Percentiles rank a stretch among this genome's conserved stretches.
Conservation (phyloP, 2,888 invertebrate species). For the Hipparchia semele region DNA sequence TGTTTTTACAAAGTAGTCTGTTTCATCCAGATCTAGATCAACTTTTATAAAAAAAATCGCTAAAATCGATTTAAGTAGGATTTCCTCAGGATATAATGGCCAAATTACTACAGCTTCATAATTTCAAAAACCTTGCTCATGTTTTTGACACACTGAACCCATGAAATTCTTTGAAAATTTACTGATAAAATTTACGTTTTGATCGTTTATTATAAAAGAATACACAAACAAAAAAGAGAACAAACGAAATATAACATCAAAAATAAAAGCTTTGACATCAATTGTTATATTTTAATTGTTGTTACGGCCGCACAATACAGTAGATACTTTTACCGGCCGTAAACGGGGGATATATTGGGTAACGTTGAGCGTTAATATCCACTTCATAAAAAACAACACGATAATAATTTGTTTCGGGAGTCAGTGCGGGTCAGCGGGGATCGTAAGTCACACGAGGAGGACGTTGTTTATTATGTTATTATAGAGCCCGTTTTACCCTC, state of each 20-base stretch:
- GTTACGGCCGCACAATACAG: conserved; percentile 23
- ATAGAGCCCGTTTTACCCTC: conserved; percentile 45
- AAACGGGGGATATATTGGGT: conserved; percentile 29
- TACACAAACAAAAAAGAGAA: neutral
- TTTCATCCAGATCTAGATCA: too few relatives aligned
- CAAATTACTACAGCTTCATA: too few relatives aligned
- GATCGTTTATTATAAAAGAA: neutral
- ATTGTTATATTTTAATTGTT: conserved; percentile 8
- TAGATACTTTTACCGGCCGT: conserved; percentile 9
- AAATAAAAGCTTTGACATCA: conserved; percentile 7
- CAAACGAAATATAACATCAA: neutral
- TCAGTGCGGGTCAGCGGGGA: conserved; percentile 28
- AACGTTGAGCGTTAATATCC: conserved; percentile 34
- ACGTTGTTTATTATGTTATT: conserved; percentile 53
- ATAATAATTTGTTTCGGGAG: conserved; percentile 49
- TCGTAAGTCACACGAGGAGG: conserved; percentile 40
- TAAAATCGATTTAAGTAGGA: too few relatives aligned
- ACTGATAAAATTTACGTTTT: too few relatives aligned
- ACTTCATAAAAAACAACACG: conserved; percentile 46
- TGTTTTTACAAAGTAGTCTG: too few relatives aligned
- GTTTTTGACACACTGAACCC: too few relatives aligned
- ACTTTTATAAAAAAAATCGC: too few relatives aligned
- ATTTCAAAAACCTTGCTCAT: too few relatives aligned
- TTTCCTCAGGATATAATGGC: too few relatives aligned
- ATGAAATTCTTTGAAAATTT: too few relatives aligned